Percentiles rank a stretch among this genome's conserved stretches.
Evolutionary conservation across 2,888 invertebrate genomes (phyloP).

Genomic region (Chalcis sispes): DNA sequence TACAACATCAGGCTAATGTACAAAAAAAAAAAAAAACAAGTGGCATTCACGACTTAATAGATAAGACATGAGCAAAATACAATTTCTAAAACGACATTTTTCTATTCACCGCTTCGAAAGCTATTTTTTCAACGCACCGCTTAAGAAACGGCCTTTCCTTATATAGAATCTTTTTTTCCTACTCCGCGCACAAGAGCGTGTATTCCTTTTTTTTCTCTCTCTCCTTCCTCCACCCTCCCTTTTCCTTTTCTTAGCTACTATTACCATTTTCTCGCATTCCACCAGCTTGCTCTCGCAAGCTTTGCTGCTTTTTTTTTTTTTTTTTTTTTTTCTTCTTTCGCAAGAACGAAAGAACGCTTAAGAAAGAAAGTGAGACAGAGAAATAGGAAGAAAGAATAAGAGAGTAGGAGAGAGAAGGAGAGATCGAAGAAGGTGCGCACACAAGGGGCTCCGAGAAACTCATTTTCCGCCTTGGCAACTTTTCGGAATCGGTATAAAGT

Average conservation of each 20-base stretch:
- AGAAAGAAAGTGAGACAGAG: no score
- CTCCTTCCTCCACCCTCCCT: background rate
- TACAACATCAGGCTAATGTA: no score
- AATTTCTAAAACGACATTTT: background rate
- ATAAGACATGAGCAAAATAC: no score
- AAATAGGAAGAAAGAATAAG: background rate
- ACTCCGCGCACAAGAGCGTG: background rate
- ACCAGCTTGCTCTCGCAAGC: no score
- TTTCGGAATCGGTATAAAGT: conserved; percentile 63
- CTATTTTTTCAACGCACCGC: background rate
- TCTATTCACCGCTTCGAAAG: background rate
- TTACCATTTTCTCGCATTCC: conserved; percentile 31
- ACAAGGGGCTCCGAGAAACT: conserved; percentile 61
- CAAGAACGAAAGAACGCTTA: background rate
- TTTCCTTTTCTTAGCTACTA: conserved; percentile 23
- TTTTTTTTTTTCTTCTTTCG: background rate
- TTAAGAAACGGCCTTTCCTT: background rate
- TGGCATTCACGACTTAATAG: background rate
- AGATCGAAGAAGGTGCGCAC: background rate
- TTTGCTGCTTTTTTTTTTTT: background rate
- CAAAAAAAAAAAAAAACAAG: background rate
- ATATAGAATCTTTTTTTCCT: background rate
- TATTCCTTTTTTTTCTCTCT: background rate
- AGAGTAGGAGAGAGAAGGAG: background rate
- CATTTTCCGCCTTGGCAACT: conserved; percentile 68